Conservation (phyloP, 1,140 invertebrate species). For the Leptonema lineaticorne region DNA sequence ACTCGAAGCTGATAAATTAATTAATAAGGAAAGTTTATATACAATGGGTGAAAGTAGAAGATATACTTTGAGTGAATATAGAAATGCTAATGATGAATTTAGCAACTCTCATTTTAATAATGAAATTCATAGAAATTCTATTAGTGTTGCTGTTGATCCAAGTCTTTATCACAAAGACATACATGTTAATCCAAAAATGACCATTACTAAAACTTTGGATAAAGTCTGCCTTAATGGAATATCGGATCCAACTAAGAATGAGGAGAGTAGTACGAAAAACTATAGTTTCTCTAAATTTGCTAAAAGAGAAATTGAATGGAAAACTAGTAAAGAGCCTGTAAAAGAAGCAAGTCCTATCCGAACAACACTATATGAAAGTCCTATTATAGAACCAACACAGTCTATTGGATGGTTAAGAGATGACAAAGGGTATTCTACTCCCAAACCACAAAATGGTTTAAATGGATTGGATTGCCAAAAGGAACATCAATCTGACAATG, state of each 20-base stretch:
- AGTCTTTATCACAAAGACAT: conserved; percentile 51
- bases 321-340: too few species aligned
- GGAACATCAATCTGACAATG: conserved; percentile 39
- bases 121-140: conserved; percentile 39
- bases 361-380: conserved; percentile 10
- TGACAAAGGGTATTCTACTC: conserved; percentile 31
- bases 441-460: conserved; percentile 15
- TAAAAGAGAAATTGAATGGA: conserved; percentile 8
- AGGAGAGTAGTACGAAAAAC: neutral
- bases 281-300: conserved; percentile 21
- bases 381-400: conserved; percentile 5
- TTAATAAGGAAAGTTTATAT: conserved; percentile 40
- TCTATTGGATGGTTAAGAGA: conserved; percentile 25
- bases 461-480: conserved; percentile 19
- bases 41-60: conserved; percentile 39
- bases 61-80: conserved; percentile 49
- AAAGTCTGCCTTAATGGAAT: neutral
- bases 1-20: conserved; percentile 40
- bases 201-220: conserved; percentile 35
- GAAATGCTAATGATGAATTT: conserved; percentile 46
- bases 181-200: conserved; percentile 57
- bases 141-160: conserved; percentile 38
- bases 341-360: conserved; percentile 14
- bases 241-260: neutral
- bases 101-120: conserved; percentile 44